Percentiles rank a stretch among this genome's conserved stretches.
Conservation (phyloP, 2,888 invertebrate genomes). For the Mythimna pallens region DNA sequence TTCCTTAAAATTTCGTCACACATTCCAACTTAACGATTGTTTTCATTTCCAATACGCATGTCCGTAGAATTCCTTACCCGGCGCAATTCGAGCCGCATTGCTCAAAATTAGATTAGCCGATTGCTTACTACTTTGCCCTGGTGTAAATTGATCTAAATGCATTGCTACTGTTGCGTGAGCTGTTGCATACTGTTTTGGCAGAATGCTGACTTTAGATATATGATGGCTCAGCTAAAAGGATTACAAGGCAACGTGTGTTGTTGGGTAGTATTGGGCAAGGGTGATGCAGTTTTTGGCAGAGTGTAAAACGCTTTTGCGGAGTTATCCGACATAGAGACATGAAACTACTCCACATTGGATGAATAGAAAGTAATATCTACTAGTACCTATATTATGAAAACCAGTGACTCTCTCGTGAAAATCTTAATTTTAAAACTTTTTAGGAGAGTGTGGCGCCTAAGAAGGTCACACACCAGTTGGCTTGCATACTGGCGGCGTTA, state of each 20-base stretch:
- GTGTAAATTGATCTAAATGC: conserved; percentile 65
- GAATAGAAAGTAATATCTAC: no score
- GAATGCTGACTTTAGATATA: conserved; percentile 30
- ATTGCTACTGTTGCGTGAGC: conserved; percentile 20
- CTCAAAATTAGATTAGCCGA: conserved; percentile 62
- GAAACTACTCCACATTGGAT: no score
- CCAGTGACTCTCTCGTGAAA: no score
- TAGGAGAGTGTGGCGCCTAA: no score
- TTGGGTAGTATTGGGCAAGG: not conserved
- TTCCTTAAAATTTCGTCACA: conserved; percentile 21
- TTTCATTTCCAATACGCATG: conserved; percentile 23
- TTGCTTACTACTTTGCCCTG: conserved; percentile 34
- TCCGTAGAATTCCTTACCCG: conserved; percentile 30
- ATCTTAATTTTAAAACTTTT: no score
- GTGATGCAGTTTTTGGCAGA: not conserved
- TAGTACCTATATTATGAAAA: no score
- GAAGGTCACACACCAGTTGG: no score
- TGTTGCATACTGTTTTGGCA: conserved; percentile 41
- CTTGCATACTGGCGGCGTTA: no score
- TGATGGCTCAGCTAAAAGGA: conserved; percentile 13
- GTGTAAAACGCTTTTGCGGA: not conserved
- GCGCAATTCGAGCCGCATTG: conserved; percentile 45
- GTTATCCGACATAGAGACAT: not conserved
- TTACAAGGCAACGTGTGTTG: conserved; percentile 32
- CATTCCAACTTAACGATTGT: conserved; percentile 8